Evolutionary conservation across 2,113 vertebrate species (phyloP).

Genomic region (Rhea americana): DNA sequence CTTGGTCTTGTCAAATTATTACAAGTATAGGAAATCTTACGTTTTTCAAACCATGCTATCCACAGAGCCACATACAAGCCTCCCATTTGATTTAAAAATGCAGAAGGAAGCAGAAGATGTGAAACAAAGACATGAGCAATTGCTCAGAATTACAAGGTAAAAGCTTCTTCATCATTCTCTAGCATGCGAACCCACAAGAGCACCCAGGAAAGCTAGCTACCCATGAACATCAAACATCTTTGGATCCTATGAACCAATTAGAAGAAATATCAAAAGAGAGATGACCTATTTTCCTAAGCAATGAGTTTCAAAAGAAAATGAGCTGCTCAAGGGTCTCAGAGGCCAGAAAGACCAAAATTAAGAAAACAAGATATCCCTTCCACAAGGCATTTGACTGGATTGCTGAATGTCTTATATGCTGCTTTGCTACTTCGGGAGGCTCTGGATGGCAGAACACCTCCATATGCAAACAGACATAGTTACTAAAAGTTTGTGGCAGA

Average conservation of each 20-base stretch:
- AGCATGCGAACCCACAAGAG: background rate
- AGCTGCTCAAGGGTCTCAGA: background rate
- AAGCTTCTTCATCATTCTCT: background rate
- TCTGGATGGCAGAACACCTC: background rate
- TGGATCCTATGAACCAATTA: background rate
- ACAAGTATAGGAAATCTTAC: background rate
- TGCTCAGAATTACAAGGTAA: background rate
- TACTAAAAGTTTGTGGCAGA: no score
- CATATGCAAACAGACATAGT: background rate
- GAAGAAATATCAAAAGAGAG: background rate
- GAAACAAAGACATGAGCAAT: background rate
- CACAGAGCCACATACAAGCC: background rate
- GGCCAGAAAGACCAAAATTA: background rate
- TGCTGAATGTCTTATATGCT: background rate
- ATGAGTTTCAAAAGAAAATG: background rate
- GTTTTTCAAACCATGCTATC: background rate
- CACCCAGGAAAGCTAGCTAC: background rate
- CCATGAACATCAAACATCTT: background rate
- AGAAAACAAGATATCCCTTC: background rate
- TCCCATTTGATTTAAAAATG: background rate
- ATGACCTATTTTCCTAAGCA: background rate
- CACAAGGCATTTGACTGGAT: background rate
- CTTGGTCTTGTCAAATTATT: background rate
- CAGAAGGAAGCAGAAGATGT: background rate
- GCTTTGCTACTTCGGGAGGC: background rate